Base-by-base conservation (phyloP, 2,113 vertebrate genomes). In the Salvelinus sp. region DNA sequence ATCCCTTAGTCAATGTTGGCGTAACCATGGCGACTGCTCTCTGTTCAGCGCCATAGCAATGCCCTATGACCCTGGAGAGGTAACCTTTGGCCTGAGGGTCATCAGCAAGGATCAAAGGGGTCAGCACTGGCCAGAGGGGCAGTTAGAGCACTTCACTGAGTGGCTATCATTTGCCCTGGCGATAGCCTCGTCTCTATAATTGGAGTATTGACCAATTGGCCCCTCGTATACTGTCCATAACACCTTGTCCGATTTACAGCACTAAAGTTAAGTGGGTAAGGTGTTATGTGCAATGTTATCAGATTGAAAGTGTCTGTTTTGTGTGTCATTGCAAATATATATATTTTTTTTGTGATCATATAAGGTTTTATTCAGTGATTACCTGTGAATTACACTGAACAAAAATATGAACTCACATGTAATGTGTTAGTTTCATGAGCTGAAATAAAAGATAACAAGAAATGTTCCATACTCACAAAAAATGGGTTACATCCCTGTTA, bases 71-170 rank as follows among this genome's bases (percentile, higher is more conserved):
- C 89, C 72, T 44, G 20, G 78, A 85, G 86, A 80, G 76, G 75
- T 80, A 85, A 90, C 88, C 90, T 88, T 83, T 92, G 90, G 82
- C 91, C 87, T 4, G 67, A 72, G 70, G 86, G 82, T 86, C 86
- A 84, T 81, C 69, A 72, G 74, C 85, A 13, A 16, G 77, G 91
- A 91, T 87, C 86, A 84, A 38, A 38, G 33, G 76, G 91, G 91
- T 93, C 90, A 91, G 71, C 50, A 75, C 76, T 87, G 74, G 86
- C 90, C 80, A 69, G 89, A 93, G 58, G 84, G 89, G 87, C 85
- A 83, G 85, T 85, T 83, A 84, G 82, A 89, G 87, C 86, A 92
- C 91, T 93, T 87, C 85, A 79, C 86, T 92, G 93, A 94, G 92
- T 93, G 92, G 92, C 86, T 86, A 89, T 92, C 57, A 88, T 90